Base-by-base conservation (phyloP, 2,113 vertebrate species). In the Gracilinanus agilis region DNA sequence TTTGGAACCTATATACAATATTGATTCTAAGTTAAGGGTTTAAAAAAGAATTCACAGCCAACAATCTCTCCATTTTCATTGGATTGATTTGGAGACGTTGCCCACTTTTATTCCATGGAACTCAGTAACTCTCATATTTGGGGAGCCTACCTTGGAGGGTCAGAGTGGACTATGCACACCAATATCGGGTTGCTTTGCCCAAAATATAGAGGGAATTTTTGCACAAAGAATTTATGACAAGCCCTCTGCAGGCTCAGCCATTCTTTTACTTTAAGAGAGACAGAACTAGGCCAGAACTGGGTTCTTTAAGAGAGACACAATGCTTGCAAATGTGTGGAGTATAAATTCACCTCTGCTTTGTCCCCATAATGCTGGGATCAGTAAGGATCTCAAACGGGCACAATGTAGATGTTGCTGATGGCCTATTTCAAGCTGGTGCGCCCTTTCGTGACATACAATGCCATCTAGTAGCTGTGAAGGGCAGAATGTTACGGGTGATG, bases 61-160 rank as follows among this genome's bases (percentile, higher is more conserved):
- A 96, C 97, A 98, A 94, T 97, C 98, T 98, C 98, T 98, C 98
- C 98, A 97, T 97, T 98, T 98, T 98, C 97, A 98, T 97, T 98
- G 98, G 98, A 98, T 98, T 98, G 98, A 98, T 99, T 98, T 98
- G 96, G 98, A 99, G 98, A 98, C 89, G 83, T 98, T 97, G 98
- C 97, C 98, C 96, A 98, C 97, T 97, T 98, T 98, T 98, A 97
- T 98, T 98, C 98, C 98, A 98, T 98, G 97, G 98, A 98, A 98
- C 96, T 98, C 98, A 98, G 98, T 90, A 3, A 98, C 97, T 98
- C 99, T 98, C 98, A 98, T 98, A 97, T 98, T 98, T 98, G 97
- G 97, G 55, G 24, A 56, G 16, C 16, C 55, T 56, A 24, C 7
- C 55, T 61, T 0, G 27, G 56, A 58, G 27, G 56, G 56, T 58